Base-by-base conservation (phyloP, 2,797 vertebrate species). In the Enteromius mattozi region DNA sequence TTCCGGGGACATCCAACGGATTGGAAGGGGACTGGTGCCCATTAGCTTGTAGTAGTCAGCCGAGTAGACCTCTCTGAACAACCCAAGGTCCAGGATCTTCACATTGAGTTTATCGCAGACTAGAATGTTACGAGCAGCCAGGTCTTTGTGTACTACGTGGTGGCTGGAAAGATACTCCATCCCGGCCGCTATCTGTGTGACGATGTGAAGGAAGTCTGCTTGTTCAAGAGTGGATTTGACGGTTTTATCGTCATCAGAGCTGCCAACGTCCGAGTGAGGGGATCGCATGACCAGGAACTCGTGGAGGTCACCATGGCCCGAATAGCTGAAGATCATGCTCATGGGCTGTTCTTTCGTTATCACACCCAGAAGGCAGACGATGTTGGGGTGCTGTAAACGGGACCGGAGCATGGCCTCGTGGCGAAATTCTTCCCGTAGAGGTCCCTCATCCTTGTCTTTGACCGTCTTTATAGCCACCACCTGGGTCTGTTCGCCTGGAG, bases 1-100 rank as follows among this genome's bases (percentile, higher is more conserved):
- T 89, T 99, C 98, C 0, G 98, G 96, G 6, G 98, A 96, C 98
- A 99, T 99, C 98, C 98, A 99, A 24, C 98, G 96, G 69, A 99
- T 96, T 13, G 98, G 98, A 83, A 99, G 96, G 47, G 96, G 95
- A 17, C 92, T 95, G 35, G 94, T 94, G 10, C 97, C 97, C 92
- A 96, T 93, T 45, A 98, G 92, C 89, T 96, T 97, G 92, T 97
- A 98, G 92, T 99, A 99, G 91, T 99, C 98, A 1, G 98, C 97
- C 0, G 98, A 96, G 40, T 99, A 99, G 81, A 99, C 97, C 51
- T 99, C 98, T 7, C 98, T 95, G 91, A 97, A 97, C 75, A 99
- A 93, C 68, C 97, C 98, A 87, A 99, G 91, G 90, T 99, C 97
- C 8, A 97, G 95, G 93, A 99, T 97, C 95, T 97, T 99, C 66